Evolutionary conservation across 35 echinoderm and acorn worm genomes (phyloP).

Genomic region (Anneissia japonica): DNA sequence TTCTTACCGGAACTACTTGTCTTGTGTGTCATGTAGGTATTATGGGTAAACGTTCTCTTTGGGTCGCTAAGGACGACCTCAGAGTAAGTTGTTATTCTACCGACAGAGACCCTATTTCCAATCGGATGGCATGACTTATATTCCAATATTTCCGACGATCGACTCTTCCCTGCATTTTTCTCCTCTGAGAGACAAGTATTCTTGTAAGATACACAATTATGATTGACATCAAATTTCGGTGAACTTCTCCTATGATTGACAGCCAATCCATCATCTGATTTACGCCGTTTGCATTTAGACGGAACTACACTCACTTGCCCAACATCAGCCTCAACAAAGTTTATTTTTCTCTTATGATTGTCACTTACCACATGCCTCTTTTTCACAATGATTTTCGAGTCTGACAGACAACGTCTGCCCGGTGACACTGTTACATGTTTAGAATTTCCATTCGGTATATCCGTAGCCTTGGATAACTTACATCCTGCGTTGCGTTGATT

Average conservation of each 20-base stretch:
- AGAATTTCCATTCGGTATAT: neutral
- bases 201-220: neutral
- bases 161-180: neutral
- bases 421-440: conserved; percentile 44
- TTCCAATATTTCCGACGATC: neutral
- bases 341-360: conserved; percentile 68
- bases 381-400: conserved; percentile 59
- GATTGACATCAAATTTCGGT: neutral
- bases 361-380: conserved; percentile 20
- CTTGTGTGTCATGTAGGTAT: neutral
- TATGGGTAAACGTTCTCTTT: neutral
- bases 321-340: conserved; percentile 37
- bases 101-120: neutral
- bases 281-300: neutral
- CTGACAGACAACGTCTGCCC: conserved; percentile 67
- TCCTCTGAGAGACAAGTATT: neutral
- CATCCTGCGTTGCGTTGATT: neutral
- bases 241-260: neutral
- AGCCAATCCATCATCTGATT: neutral
- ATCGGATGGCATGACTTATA: neutral
- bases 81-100: neutral
- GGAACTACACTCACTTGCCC: neutral
- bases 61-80: neutral
- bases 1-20: too few relatives aligned
- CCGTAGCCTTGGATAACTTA: neutral